A percentile compares a stretch with the other conserved stretches of the same genome.
phyloP scores from a whole-genome alignment of 2,797 vertebrate species.

The Tangara arthus region DNA sequence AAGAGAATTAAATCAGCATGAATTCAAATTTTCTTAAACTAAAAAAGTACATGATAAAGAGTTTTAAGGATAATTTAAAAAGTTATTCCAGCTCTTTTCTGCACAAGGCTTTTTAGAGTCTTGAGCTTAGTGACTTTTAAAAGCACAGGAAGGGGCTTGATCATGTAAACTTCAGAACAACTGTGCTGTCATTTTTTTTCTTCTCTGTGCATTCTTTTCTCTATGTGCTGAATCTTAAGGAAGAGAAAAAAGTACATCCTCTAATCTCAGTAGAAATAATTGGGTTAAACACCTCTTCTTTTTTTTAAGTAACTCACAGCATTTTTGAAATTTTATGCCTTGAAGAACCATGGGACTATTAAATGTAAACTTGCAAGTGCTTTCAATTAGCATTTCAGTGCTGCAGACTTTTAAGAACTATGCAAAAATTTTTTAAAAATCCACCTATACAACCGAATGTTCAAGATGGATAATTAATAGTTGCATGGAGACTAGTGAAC shows the following conservation, averaged over 20 bases:
- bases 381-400: neutral
- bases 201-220: conserved; percentile 21
- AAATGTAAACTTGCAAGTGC: neutral
- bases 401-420: neutral
- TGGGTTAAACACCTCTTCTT: neutral
- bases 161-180: conserved; percentile 41
- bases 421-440: neutral
- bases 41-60: neutral
- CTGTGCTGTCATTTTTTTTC: conserved; percentile 30
- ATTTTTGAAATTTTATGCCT: neutral
- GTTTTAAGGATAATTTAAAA: conserved; percentile 12
- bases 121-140: conserved; percentile 31
- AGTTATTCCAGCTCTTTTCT: conserved; percentile 20
- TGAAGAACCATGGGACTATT: neutral
- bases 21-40: neutral
- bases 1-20: neutral
- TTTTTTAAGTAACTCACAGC: neutral
- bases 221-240: neutral
- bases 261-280: conserved; percentile 3
- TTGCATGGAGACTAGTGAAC: neutral
- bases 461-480: neutral
- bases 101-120: neutral
- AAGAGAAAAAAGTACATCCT: neutral
- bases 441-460: neutral
- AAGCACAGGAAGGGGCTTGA: conserved; percentile 41